phyloP scores from a whole-genome alignment of 1,140 invertebrate species.

The Lepidurus packardi region DNA sequence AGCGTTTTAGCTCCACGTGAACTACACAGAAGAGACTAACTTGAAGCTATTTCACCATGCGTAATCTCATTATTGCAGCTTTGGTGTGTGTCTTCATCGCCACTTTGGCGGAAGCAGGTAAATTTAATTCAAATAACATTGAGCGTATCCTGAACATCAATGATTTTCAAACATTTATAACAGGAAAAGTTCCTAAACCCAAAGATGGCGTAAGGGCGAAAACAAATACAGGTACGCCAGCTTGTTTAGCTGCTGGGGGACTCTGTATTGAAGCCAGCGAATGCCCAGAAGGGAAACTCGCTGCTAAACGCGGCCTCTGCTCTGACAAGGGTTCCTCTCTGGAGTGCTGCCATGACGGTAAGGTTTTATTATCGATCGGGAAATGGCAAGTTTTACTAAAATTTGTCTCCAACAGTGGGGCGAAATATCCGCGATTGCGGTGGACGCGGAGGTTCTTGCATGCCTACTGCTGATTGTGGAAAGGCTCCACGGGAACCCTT shows the following conservation, averaged over 20 bases:
- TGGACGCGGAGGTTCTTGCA: constrained; percentile 23
- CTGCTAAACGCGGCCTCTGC: constrained; percentile 24
- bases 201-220: neutral
- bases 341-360: constrained; percentile 27
- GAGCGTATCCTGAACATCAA: neutral
- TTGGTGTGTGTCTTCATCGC: neutral
- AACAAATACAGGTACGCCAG: neutral
- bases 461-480: constrained; percentile 2
- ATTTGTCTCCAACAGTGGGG: neutral
- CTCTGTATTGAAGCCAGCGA: constrained; percentile 26
- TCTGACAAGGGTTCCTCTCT: neutral
- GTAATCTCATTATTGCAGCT: neutral
- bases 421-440: neutral
- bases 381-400: neutral
- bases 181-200: neutral
- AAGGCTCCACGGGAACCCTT: constrained; percentile 20
- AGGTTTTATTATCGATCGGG: neutral
- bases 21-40: neutral
- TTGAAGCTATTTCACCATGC: neutral
- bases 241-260: constrained; percentile 15
- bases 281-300: constrained; percentile 22
- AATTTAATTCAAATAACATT: neutral
- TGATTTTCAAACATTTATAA: neutral
- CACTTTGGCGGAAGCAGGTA: neutral
- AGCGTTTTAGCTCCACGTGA: neutral